A percentile compares a stretch with the other conserved stretches of the same genome.
phyloP scores from a whole-genome alignment of 2,113 vertebrate genomes.

The Paramisgurnus dabryanus region DNA sequence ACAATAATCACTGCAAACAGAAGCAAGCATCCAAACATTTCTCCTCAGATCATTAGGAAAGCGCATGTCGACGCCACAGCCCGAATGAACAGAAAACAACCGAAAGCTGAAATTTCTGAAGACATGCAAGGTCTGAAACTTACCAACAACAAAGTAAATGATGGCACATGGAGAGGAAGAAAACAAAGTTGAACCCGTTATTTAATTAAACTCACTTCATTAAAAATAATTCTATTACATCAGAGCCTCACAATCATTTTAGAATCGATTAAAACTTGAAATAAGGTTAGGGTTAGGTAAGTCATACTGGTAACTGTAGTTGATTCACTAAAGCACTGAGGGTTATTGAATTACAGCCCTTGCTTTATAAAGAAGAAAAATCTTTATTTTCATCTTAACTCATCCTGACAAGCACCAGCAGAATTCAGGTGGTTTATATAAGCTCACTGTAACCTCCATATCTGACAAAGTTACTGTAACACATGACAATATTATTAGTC shows the following conservation, averaged over 20 bases:
- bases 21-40: not conserved
- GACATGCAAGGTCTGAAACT: conserved; percentile 95
- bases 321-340: too few species aligned
- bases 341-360: too few species aligned
- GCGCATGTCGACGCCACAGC: conserved; percentile 78
- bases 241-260: conserved; percentile 14
- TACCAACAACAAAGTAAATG: conserved; percentile 95
- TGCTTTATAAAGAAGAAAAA: not conserved
- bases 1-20: too few species aligned
- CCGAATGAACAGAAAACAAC: conserved; percentile 81
- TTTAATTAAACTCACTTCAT: conserved; percentile 85
- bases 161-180: conserved; percentile 88
- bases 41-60: conserved; percentile 44
- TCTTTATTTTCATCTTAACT: not conserved
- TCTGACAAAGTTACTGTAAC: too few species aligned
- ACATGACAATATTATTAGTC: too few species aligned
- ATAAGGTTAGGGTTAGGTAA: not conserved
- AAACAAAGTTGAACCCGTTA: conserved; percentile 73
- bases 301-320: too few species aligned
- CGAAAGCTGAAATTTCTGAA: conserved; percentile 83
- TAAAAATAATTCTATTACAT: conserved; percentile 40
- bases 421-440: too few species aligned
- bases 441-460: too few species aligned
- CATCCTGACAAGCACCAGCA: not conserved
- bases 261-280: not conserved